phyloP scores from a whole-genome alignment of 2,113 vertebrate species.

The Lanius ludovicianus region DNA sequence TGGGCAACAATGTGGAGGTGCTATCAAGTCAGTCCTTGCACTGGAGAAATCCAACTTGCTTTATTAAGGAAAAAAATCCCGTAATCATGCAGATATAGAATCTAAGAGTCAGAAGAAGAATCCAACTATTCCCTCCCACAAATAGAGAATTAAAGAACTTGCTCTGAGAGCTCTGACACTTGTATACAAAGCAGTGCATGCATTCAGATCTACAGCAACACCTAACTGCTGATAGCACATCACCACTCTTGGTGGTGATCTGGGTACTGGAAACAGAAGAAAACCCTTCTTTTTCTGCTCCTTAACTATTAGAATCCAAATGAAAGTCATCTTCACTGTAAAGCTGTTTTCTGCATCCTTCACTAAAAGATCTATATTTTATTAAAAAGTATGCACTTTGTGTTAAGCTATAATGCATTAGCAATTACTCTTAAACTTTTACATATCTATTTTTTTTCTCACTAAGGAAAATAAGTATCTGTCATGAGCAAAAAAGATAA shows the following conservation, averaged over 20 bases:
- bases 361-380: not conserved
- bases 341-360: not conserved
- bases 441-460: not conserved
- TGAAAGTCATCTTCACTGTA: not conserved
- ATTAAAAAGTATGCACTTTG: not conserved
- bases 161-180: not conserved
- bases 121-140: not conserved
- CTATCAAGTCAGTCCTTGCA: not conserved
- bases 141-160: not conserved
- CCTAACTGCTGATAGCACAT: not conserved
- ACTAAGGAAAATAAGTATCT: not conserved
- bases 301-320: not conserved
- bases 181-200: not conserved
- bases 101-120: not conserved
- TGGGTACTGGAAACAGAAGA: not conserved
- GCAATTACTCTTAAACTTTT: not conserved
- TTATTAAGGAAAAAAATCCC: not conserved
- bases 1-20: not conserved
- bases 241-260: not conserved
- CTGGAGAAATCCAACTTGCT: not conserved
- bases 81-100: not conserved
- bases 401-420: not conserved
- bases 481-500: not conserved
- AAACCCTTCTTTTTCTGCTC: not conserved
- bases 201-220: not conserved